These are phyloP conservation scores for Carcinoscorpius rotundicauda DNA, from an alignment of 1,140 invertebrate genomes.

Conservation along the genomic window DNA sequence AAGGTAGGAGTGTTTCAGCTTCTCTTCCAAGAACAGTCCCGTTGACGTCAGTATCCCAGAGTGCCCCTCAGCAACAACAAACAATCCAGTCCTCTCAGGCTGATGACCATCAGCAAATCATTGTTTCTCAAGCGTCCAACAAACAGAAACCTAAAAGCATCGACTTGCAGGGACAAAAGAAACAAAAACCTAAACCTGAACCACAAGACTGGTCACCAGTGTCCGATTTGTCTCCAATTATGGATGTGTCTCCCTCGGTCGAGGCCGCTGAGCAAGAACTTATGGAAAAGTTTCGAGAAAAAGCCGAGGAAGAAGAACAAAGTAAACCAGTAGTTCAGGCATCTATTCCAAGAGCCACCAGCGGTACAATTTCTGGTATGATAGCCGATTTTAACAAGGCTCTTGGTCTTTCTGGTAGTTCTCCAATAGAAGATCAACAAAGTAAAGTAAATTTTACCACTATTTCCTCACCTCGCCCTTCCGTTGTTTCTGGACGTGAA, in stretches of 20 bases:
- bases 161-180: slow-evolving; percentile 34
- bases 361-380: slow-evolving; percentile 39
- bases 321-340: slow-evolving; percentile 1
- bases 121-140: slow-evolving; percentile 1
- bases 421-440: not conserved
- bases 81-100: not conserved
- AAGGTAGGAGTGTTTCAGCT: slow-evolving; percentile 5
- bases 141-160: slow-evolving; percentile 27
- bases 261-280: slow-evolving; percentile 39
- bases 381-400: slow-evolving; percentile 40
- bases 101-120: slow-evolving; percentile 8
- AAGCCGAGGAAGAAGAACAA: not conserved
- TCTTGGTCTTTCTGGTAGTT: slow-evolving; percentile 16
- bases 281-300: slow-evolving; percentile 28
- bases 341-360: slow-evolving; percentile 23
- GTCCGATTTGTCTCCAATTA: slow-evolving; percentile 38
- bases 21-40: slow-evolving; percentile 19
- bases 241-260: slow-evolving; percentile 40
- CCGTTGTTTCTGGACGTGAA: slow-evolving; percentile 24
- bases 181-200: slow-evolving; percentile 31
- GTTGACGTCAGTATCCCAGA: slow-evolving; percentile 15
- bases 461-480: slow-evolving; percentile 36
- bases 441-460: not conserved
- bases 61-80: slow-evolving; percentile 8
- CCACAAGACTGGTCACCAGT: slow-evolving; percentile 37